A percentile compares a stretch with the other conserved stretches of the same genome.
Evolutionary conservation across 1,140 invertebrate genomes (phyloP).

Genomic region (Eufriesea mexicana): DNA sequence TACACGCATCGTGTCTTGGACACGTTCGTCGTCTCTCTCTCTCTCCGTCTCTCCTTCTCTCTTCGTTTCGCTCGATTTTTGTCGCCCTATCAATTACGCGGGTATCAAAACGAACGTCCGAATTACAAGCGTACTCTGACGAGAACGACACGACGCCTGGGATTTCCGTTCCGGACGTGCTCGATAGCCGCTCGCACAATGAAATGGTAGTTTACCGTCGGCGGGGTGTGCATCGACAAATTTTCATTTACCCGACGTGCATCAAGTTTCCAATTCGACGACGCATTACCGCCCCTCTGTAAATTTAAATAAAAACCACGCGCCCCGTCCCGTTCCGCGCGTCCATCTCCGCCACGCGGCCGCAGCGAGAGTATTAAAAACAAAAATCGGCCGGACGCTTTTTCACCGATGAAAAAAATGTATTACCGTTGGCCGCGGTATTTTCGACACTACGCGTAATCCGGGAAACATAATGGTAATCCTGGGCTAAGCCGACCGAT

Average conservation of each 20-base stretch:
- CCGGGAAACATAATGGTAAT: slow-evolving; percentile 51
- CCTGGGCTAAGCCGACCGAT: slow-evolving; percentile 43
- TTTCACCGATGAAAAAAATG: slow-evolving; percentile 36
- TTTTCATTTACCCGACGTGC: slow-evolving; percentile 60
- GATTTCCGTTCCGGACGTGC: slow-evolving; percentile 35
- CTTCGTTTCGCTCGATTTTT: not conserved
- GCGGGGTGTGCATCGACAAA: slow-evolving; percentile 43
- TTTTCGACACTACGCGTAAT: slow-evolving; percentile 36
- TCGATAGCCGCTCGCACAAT: slow-evolving; percentile 16
- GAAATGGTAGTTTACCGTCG: slow-evolving; percentile 52
- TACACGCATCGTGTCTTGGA: not conserved
- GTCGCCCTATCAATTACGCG: not conserved
- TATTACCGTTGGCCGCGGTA: slow-evolving; percentile 20
- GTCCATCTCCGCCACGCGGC: too few relatives aligned
- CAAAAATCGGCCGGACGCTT: slow-evolving; percentile 29
- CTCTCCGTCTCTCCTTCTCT: not conserved
- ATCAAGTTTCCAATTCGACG: slow-evolving; percentile 53
- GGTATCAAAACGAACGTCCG: not conserved
- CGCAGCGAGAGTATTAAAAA: slow-evolving; percentile 43
- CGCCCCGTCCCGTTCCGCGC: not conserved
- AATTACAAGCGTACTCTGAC: slow-evolving; percentile 19
- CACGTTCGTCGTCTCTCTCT: not conserved
- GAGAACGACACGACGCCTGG: slow-evolving; percentile 10
- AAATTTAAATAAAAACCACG: slow-evolving; percentile 49
- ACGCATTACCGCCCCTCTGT: slow-evolving; percentile 26